Conservation (phyloP, 2,888 invertebrate species). For the Heteromyza rotundicornis region DNA sequence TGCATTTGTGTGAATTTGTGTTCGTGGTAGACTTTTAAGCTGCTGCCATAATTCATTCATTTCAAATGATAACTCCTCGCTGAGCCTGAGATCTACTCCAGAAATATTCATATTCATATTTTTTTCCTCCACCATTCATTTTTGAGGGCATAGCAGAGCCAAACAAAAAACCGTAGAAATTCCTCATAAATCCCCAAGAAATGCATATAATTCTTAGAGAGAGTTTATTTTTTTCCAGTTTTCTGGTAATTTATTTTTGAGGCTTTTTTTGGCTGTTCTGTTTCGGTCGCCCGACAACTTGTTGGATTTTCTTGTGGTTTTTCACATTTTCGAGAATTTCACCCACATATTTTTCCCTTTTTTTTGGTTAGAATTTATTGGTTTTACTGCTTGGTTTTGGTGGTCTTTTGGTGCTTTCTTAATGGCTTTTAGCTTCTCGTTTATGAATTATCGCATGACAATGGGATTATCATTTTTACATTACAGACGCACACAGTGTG, state of each 20-base stretch:
- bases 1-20: background rate
- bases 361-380: background rate
- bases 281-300: constrained; percentile 30
- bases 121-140: no score
- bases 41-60: constrained; percentile 27
- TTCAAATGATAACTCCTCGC: constrained; percentile 24
- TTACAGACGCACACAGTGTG: constrained; percentile 42
- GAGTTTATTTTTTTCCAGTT: no score
- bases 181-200: constrained; percentile 47
- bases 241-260: no score
- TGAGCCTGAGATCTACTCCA: constrained; percentile 7
- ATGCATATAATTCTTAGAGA: constrained; percentile 29
- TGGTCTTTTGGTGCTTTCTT: no score
- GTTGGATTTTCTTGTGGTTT: constrained; percentile 34
- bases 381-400: no score
- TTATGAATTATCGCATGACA: constrained; percentile 61
- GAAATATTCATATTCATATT: constrained; percentile 34
- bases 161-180: no score
- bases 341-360: no score
- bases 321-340: background rate
- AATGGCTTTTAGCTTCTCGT: constrained; percentile 36
- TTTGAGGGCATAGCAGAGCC: no score
- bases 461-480: constrained; percentile 63
- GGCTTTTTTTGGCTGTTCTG: background rate
- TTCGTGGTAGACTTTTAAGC: constrained; percentile 17